Evolutionary conservation across 1,140 invertebrate genomes (phyloP), one percentile per base, ranked within the genome.

Genomic region (Tetraneura akinire): DNA sequence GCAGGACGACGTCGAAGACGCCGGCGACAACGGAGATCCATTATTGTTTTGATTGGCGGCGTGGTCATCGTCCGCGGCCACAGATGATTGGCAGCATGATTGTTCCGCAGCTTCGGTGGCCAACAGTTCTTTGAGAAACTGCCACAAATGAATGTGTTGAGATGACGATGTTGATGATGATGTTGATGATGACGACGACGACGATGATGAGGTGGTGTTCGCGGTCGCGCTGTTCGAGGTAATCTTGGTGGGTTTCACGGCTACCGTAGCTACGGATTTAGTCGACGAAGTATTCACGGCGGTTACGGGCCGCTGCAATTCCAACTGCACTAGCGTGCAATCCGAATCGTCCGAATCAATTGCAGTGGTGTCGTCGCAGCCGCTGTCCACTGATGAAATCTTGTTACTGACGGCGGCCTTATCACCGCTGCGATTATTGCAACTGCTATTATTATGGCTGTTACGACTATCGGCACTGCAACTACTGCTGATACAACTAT

Each of bases 91-190:
- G 32, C 3, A 8, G 8, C 3, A 37, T 8, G 32, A 4, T 37
- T 37, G 32, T 37, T 37, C 32, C 32, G 32, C 8, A 3, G 32
- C 32, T 8, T 47, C 45, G 45, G 94, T 91, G 10, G 92, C 89
- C 0, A 99, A 88, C 14, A 99, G 89, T 86, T 99, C 97, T 84
- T 98, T 98, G 18, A 99, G 88, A 86, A 99, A 99, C 86, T 99
- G 96, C 97, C 97, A 99, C n/a, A 99, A 88, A 85, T 99, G 97
- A 83, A 99, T 99, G 85, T 97, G 95, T 13, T 78, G 74, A 1
- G 73, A 76, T 21, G 73, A 42, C 21, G 73, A 42, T n/a, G 53
- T 37, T 21, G 64, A 9, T n/a, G n/a, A n/a, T n/a, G n/a, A n/a
- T n/a, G n/a, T n/a, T n/a, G n/a, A n/a, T n/a, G n/a, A n/a, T n/a